Conservation (phyloP, 2,797 vertebrate species). For the Paguma larvata region DNA sequence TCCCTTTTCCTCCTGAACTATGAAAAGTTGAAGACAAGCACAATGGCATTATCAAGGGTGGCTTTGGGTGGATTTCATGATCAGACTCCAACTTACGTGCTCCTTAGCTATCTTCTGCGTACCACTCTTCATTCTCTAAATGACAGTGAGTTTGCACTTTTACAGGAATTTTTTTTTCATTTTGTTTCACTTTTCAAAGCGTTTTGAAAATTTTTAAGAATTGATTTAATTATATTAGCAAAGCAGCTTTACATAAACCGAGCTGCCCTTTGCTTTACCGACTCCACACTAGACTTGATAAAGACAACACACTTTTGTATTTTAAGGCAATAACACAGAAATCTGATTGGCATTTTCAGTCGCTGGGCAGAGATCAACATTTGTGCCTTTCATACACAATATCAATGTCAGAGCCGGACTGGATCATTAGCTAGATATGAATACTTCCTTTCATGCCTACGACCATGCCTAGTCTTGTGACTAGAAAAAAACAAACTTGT, state of each 20-base stretch:
- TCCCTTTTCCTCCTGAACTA: not conserved
- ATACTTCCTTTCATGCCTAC: constrained; percentile 72
- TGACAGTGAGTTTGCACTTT: not conserved
- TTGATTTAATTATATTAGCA: constrained; percentile 37
- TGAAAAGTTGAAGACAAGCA: not conserved
- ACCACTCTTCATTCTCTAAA: not conserved
- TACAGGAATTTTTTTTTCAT: not conserved
- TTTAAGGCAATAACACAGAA: constrained; percentile 69
- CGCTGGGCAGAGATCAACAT: constrained; percentile 55
- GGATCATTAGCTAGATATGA: constrained; percentile 65
- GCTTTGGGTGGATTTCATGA: not conserved
- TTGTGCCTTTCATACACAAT: constrained; percentile 70
- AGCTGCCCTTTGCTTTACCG: not conserved
- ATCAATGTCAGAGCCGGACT: constrained; percentile 71
- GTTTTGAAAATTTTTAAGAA: not conserved
- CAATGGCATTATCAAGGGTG: not conserved
- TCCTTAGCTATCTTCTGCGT: not conserved
- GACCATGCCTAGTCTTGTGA: constrained; percentile 75
- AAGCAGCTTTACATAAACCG: constrained; percentile 23
- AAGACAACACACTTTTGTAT: constrained; percentile 63
- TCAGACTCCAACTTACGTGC: not conserved
- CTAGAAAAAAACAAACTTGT: constrained; percentile 69
- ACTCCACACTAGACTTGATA: not conserved
- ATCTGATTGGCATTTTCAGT: constrained; percentile 64
- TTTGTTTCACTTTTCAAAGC: not conserved